A percentile compares a stretch with the other conserved stretches of the same genome.
These are phyloP conservation scores for Gymnocheta viridis DNA, from an alignment of 2,888 invertebrate species.

Conservation along the genomic window DNA sequence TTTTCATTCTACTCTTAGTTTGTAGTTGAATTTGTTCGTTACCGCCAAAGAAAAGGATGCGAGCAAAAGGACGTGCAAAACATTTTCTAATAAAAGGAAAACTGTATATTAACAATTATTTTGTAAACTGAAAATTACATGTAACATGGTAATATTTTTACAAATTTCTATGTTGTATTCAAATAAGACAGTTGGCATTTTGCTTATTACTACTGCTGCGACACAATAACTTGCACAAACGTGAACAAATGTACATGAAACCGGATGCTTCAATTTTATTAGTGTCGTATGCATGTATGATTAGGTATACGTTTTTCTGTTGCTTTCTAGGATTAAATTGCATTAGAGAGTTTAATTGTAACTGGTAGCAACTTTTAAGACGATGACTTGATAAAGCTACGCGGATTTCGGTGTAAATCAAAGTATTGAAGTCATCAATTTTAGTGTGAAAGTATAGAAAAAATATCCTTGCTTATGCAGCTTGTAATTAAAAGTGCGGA, in stretches of 20 bases:
- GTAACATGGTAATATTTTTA: conserved; percentile 40
- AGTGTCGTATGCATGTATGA: background rate
- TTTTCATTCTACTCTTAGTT: conserved; percentile 20
- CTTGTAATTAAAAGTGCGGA: too few relatives aligned
- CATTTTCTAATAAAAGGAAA: conserved; percentile 46
- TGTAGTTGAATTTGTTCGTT: conserved; percentile 4
- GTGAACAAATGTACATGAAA: background rate
- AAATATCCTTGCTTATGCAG: too few relatives aligned
- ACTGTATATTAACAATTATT: conserved; percentile 56
- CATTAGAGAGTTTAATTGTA: background rate
- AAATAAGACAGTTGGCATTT: conserved; percentile 9
- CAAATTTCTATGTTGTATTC: conserved; percentile 29
- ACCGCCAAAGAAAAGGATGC: background rate
- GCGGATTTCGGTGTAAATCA: too few relatives aligned
- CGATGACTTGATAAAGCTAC: background rate
- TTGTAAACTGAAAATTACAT: conserved; percentile 51
- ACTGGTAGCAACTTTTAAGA: background rate
- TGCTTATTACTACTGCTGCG: background rate
- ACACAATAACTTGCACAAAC: background rate
- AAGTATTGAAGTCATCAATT: background rate
- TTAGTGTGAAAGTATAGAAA: background rate
- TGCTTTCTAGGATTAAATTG: background rate
- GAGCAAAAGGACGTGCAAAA: conserved; percentile 24
- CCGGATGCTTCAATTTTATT: background rate
- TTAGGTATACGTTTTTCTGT: background rate